Conservation (phyloP, 2,888 invertebrate genomes). For the Luffia ferchaultella region DNA sequence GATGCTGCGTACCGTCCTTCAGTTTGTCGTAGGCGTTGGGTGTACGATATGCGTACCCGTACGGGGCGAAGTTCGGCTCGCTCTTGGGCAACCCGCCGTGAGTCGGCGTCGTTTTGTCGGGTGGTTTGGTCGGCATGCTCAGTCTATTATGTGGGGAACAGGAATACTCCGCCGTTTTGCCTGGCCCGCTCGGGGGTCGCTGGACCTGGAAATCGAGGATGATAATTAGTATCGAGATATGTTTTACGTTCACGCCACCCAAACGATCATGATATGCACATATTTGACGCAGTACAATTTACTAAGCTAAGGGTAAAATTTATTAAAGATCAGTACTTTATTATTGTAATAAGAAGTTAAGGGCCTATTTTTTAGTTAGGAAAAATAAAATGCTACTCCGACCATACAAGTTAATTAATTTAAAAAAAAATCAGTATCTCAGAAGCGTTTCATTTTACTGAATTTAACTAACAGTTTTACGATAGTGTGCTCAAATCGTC, state of each 20-base stretch:
- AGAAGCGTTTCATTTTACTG: no score
- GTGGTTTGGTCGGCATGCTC: conserved; percentile 25
- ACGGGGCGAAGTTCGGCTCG: conserved; percentile 70
- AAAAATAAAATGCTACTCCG: no score
- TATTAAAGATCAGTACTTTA: no score
- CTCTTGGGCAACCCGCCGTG: conserved; percentile 55
- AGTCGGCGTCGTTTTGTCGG: conserved; percentile 44
- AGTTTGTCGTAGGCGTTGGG: conserved; percentile 67
- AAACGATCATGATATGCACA: no score
- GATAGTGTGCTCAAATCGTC: not conserved
- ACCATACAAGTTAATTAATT: no score
- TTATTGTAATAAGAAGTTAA: no score
- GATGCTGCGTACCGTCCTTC: conserved; percentile 59
- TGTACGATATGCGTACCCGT: conserved; percentile 56
- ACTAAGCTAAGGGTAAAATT: no score
- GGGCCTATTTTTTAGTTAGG: no score
- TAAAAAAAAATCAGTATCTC: no score
- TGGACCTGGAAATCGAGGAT: conserved; percentile 15
- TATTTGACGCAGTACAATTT: no score
- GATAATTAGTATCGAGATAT: not conserved
- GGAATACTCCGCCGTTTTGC: conserved; percentile 43
- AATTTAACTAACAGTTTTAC: no score
- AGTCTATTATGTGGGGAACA: conserved; percentile 24
- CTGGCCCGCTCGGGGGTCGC: conserved; percentile 35
- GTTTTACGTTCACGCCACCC: not conserved